A percentile compares a stretch with the other conserved stretches of the same genome.
Evolutionary conservation across 92 coral and sea anemone genomes (phyloP).

Genomic region (Porites lobata): DNA sequence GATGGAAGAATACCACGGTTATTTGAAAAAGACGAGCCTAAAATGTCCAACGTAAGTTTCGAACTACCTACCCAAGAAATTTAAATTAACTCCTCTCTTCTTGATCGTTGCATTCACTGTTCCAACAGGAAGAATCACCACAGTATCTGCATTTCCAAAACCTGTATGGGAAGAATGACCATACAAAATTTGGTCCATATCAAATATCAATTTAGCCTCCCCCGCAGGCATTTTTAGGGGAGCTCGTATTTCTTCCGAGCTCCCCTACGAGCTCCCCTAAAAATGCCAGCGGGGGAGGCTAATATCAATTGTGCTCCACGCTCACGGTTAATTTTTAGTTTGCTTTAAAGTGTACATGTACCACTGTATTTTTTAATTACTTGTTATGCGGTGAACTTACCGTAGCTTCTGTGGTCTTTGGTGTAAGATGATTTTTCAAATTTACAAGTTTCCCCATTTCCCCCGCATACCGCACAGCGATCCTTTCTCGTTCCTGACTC

Average conservation of each 20-base stretch:
- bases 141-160: conserved; percentile 23
- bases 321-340: too few species aligned
- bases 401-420: neutral
- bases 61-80: conserved; percentile 26
- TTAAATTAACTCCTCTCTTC: neutral
- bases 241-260: too few species aligned
- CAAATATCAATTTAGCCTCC: too few species aligned
- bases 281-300: too few species aligned
- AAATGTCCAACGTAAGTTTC: neutral
- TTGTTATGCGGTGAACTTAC: neutral
- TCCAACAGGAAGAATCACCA: conserved; percentile 35
- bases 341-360: too few species aligned
- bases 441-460: conserved; percentile 30
- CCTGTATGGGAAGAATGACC: neutral
- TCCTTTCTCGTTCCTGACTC: conserved; percentile 36
- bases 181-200: too few species aligned
- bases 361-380: too few species aligned
- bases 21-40: neutral
- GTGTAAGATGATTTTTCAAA: conserved; percentile 40
- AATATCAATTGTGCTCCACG: too few species aligned
- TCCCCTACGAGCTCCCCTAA: too few species aligned
- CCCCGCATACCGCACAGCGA: conserved; percentile 51
- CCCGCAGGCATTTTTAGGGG: too few species aligned
- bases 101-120: conserved; percentile 22
- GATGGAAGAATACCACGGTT: too few species aligned